phyloP scores from a whole-genome alignment of 2,888 invertebrate species.

The Thymelicus sylvestris region DNA sequence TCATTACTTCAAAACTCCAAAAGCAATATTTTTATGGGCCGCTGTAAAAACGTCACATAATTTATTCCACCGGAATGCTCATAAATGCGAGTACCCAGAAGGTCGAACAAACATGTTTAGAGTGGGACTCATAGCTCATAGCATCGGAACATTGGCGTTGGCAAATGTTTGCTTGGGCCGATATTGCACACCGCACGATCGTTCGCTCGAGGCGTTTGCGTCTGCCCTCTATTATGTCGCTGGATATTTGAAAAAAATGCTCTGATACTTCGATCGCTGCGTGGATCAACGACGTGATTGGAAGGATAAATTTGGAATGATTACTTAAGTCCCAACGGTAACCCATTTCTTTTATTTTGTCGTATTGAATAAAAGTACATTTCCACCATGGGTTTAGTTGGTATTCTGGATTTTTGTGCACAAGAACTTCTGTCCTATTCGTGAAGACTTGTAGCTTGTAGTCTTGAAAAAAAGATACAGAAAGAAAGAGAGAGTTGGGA shows the following conservation, averaged over 20 bases:
- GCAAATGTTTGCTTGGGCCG: constrained; percentile 73
- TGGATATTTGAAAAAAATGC: constrained; percentile 35
- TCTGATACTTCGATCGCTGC: neutral
- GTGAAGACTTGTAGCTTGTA: no score
- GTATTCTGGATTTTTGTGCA: no score
- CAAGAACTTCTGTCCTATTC: no score
- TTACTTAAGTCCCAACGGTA: neutral
- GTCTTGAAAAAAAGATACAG: no score
- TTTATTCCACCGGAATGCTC: constrained; percentile 39
- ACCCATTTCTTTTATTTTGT: no score
- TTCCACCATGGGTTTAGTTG: no score
- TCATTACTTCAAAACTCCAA: constrained; percentile 29
- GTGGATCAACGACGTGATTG: neutral
- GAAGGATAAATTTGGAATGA: neutral
- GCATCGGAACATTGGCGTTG: constrained; percentile 63
- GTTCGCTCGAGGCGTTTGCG: constrained; percentile 39
- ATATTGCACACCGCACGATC: constrained; percentile 58
- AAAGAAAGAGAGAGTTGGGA: no score
- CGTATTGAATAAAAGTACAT: no score
- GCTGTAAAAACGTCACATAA: constrained; percentile 40
- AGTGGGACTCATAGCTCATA: constrained; percentile 67
- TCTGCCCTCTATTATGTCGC: neutral
- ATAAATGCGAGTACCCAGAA: constrained; percentile 31
- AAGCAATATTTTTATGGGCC: constrained; percentile 37
- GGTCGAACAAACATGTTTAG: constrained; percentile 41